phyloP scores from a whole-genome alignment of 2,888 invertebrate species.

The Brachyptera risi region DNA sequence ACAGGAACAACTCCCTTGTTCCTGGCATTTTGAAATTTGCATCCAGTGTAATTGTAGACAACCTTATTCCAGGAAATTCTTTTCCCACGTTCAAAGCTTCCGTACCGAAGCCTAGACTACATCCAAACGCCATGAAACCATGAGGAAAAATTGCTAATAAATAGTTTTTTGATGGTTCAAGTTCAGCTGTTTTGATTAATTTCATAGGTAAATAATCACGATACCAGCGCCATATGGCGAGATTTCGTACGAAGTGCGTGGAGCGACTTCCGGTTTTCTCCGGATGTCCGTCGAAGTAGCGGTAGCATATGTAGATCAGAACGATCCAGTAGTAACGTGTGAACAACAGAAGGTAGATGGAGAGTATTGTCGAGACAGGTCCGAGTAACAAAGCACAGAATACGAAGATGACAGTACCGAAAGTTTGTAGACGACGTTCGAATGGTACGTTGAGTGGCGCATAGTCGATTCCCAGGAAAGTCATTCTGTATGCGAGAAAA shows the following conservation, averaged over 20 bases:
- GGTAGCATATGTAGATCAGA: slow-evolving; percentile 60
- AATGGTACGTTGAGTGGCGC: slow-evolving; percentile 77
- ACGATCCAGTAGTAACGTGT: slow-evolving; percentile 42
- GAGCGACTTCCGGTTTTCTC: slow-evolving; percentile 54
- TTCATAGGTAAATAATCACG: slow-evolving; percentile 81
- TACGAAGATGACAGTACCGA: slow-evolving; percentile 70
- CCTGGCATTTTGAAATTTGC: slow-evolving; percentile 71
- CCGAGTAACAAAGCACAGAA: slow-evolving; percentile 60
- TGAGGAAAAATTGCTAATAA: slow-evolving; percentile 88
- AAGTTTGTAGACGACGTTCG: slow-evolving; percentile 77
- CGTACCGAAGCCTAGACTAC: slow-evolving; percentile 37
- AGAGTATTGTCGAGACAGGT: slow-evolving; percentile 47
- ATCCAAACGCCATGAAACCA: slow-evolving; percentile 78
- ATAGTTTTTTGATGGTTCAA: slow-evolving; percentile 78
- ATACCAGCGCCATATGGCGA: slow-evolving; percentile 68
- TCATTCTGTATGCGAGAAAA: neutral
- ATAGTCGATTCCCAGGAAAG: slow-evolving; percentile 68
- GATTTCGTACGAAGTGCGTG: slow-evolving; percentile 58
- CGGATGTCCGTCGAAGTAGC: slow-evolving; percentile 59
- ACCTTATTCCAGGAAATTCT: slow-evolving; percentile 59
- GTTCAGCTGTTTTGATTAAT: slow-evolving; percentile 74
- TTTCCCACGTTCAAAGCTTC: slow-evolving; percentile 44
- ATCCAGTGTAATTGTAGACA: slow-evolving; percentile 62
- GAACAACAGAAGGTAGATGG: slow-evolving; percentile 51
- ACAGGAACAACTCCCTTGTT: slow-evolving; percentile 61